Evolutionary conservation across 92 coral and sea anemone species (phyloP), one percentile per base, ranked within the genome.

Genomic region (Paragorgia papillata): DNA sequence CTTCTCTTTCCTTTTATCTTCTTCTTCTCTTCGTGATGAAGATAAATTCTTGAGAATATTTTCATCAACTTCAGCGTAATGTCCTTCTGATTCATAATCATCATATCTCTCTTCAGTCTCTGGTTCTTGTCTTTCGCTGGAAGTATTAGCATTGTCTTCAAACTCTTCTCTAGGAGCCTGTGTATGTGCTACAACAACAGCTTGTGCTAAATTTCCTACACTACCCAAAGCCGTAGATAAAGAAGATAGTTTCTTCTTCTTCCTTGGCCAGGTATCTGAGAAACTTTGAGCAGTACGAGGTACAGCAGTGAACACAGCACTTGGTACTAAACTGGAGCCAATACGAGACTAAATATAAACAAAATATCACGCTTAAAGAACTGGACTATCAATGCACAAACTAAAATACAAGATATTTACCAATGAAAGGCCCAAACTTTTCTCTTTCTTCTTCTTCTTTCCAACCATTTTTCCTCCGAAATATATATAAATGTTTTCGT

Each of bases 401-500:
- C 17, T 64, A 13, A 64, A 1, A 40, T 9, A 9, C 7, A 9
- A 64, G 7, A 64, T 21, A 26, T 9, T 67, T 70, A 70, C 77
- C 62, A 70, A 49, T 7, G 48, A 70, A 15, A 70, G 29, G 18
- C 77, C 77, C 9, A 53, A 70, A 70, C 79, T 53, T 24, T 81
- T 67, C 33, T 88, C 90, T 65, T 81, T 90, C 79, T 90, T 89
- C 79, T 94, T 94, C 64, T 94, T 94, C 60, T 92, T 90, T 33
- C 97, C 95, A 90, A 96, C 92, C 97, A 94, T 94, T 85, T 4
- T 39, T 25, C n/a, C n/a, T n/a, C n/a, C n/a, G n/a, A n/a, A n/a
- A n/a, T n/a, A n/a, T n/a, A n/a, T n/a, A n/a, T 2, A 13, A 60
- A 20, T 8, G 43, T 70, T 70, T 15, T 70, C 77, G 77, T 70